phyloP scores from a whole-genome alignment of 2,797 vertebrate genomes.

The Cuculus canorus region DNA sequence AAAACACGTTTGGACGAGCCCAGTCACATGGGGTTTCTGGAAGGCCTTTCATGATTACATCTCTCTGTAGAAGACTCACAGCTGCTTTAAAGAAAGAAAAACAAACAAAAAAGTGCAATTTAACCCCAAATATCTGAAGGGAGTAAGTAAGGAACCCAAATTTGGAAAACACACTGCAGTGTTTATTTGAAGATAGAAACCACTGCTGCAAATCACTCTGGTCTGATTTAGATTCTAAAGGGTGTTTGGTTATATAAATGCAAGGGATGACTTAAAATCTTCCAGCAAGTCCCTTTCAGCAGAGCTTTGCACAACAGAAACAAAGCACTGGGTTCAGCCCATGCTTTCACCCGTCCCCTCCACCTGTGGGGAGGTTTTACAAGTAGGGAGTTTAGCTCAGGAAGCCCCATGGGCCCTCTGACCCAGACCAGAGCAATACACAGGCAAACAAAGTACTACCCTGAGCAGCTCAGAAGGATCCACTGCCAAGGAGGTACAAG shows the following conservation, averaged over 20 bases:
- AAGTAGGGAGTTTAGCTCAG: background rate
- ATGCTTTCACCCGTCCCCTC: background rate
- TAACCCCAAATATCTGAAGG: slow-evolving; percentile 36
- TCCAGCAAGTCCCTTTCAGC: background rate
- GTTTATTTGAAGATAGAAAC: slow-evolving; percentile 26
- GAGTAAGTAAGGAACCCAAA: background rate
- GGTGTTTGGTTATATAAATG: background rate
- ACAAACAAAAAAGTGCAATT: slow-evolving; percentile 53
- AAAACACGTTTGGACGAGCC: slow-evolving; percentile 51
- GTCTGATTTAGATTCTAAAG: background rate
- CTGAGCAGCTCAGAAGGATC: background rate
- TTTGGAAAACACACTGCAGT: slow-evolving; percentile 7
- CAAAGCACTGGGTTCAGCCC: background rate
- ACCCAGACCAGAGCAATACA: background rate
- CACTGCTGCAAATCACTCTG: background rate
- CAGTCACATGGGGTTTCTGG: slow-evolving; percentile 1
- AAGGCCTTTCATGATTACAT: slow-evolving; percentile 64
- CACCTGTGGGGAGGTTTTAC: background rate
- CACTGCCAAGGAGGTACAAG: background rate
- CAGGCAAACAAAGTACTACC: background rate
- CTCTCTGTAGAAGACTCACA: slow-evolving; percentile 1
- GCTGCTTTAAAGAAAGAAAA: slow-evolving; percentile 48
- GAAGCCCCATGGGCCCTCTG: rapidly evolving
- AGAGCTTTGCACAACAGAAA: background rate
- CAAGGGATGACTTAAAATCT: background rate